Conservation (phyloP, 1,140 invertebrate genomes). For the Colletes gigas region DNA sequence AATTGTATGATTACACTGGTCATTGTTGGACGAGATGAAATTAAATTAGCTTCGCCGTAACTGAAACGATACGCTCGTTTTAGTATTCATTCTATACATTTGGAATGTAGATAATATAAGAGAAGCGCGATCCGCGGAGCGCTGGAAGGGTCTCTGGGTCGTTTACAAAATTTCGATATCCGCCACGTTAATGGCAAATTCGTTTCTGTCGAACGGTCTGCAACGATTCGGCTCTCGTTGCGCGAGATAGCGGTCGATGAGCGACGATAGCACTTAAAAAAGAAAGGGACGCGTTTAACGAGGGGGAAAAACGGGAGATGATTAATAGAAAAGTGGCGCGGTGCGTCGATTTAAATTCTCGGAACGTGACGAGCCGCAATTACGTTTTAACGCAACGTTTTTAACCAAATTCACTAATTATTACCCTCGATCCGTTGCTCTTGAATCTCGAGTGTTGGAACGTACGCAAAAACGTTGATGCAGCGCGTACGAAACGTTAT, state of each 20-base stretch:
- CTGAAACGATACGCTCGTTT: too few species aligned
- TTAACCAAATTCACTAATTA: slow-evolving; percentile 23
- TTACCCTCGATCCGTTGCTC: neutral
- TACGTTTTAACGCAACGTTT: slow-evolving; percentile 23
- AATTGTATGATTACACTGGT: too few species aligned
- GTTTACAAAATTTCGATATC: slow-evolving; percentile 47
- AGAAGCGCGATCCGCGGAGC: too few species aligned
- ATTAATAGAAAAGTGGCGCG: neutral
- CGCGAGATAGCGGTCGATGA: neutral
- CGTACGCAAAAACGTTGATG: neutral
- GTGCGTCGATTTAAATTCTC: neutral
- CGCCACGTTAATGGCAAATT: slow-evolving; percentile 46
- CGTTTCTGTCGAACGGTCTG: slow-evolving; percentile 25
- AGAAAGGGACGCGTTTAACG: neutral
- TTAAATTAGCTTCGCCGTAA: too few species aligned
- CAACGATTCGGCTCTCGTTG: neutral
- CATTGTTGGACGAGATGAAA: too few species aligned
- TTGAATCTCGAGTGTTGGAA: neutral
- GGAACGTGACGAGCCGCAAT: neutral
- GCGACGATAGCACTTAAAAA: slow-evolving; percentile 22
- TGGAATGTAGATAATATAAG: too few species aligned
- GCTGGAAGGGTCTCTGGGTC: neutral
- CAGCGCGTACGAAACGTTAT: too few species aligned
- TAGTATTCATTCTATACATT: too few species aligned
- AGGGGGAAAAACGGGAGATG: neutral